Evolutionary conservation across 2,888 invertebrate species (phyloP).

Genomic region (Ptycholaimellus sp.): DNA sequence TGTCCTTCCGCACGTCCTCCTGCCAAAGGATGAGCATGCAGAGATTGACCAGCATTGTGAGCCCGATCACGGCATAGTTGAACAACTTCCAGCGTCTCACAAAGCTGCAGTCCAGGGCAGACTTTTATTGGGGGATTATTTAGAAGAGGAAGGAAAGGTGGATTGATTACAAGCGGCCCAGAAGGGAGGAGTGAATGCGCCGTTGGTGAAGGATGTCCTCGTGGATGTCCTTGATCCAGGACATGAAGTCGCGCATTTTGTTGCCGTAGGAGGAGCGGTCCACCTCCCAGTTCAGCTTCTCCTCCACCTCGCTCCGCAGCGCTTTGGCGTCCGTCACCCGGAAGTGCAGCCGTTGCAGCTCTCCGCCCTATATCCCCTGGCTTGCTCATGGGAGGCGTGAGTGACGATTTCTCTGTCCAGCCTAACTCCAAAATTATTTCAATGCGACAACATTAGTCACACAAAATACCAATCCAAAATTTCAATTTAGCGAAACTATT

Average conservation of each 20-base stretch:
- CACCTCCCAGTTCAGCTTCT: conserved; percentile 27
- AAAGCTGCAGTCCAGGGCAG: too few relatives aligned
- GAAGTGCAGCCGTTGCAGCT: conserved; percentile 26
- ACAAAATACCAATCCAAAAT: too few relatives aligned
- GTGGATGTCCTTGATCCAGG: conserved; percentile 16
- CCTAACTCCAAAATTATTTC: too few relatives aligned
- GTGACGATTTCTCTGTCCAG: conserved; percentile 1
- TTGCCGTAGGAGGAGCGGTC: conserved; percentile 27
- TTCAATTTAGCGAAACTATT: too few relatives aligned
- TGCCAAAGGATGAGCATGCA: conserved; percentile 21
- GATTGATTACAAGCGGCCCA: conserved; percentile 21
- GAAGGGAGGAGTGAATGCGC: conserved; percentile 17
- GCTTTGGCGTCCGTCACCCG: conserved; percentile 23
- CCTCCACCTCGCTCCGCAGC: conserved; percentile 26
- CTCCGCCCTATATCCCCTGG: too few relatives aligned
- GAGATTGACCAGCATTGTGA: conserved; percentile 19
- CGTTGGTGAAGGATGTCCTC: conserved; percentile 26
- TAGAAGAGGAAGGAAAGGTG: too few relatives aligned
- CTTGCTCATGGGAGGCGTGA: too few relatives aligned
- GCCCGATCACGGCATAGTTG: conserved; percentile 19
- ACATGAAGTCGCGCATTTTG: conserved; percentile 28
- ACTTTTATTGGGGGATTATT: too few relatives aligned
- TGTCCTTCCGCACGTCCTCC: conserved; percentile 12
- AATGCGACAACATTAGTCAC: too few relatives aligned
- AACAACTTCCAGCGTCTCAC: conserved; percentile 24